Conservation (phyloP, 1,140 invertebrate genomes). For the Neodiprion lecontei region DNA sequence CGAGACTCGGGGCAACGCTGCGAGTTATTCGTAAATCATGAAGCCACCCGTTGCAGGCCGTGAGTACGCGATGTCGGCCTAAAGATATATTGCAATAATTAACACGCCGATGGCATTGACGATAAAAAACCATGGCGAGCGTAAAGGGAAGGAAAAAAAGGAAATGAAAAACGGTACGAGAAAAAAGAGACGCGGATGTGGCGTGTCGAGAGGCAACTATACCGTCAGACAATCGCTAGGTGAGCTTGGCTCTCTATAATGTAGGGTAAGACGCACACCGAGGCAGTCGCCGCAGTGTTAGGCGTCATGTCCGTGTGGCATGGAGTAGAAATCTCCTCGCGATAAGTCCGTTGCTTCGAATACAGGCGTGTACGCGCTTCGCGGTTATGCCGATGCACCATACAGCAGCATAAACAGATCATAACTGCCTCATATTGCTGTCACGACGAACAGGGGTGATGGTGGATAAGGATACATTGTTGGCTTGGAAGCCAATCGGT, state of each 20-base stretch:
- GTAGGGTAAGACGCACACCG: no score
- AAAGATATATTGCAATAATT: not conserved
- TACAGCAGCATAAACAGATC: conserved; percentile 40
- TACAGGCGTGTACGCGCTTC: not conserved
- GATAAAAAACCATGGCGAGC: not conserved
- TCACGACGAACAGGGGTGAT: conserved; percentile 28
- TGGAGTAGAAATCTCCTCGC: no score
- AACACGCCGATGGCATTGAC: not conserved
- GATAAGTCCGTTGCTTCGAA: no score
- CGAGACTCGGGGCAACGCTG: not conserved
- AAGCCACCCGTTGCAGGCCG: not conserved
- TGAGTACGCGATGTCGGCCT: no score
- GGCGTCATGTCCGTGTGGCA: not conserved
- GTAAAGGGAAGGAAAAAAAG: conserved; percentile 9
- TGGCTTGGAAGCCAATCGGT: not conserved
- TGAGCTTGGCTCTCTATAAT: not conserved
- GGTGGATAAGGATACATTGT: conserved; percentile 25
- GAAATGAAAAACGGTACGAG: conserved; percentile 16
- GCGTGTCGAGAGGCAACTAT: conserved; percentile 22
- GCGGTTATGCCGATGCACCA: conserved; percentile 20
- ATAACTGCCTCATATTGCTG: conserved; percentile 38
- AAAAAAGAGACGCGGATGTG: conserved; percentile 9
- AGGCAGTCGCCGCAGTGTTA: not conserved
- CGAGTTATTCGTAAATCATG: not conserved
- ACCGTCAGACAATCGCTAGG: not conserved